These are phyloP conservation scores for Salticus scenicus DNA, from an alignment of 2,888 invertebrate species.

Conservation along the genomic window DNA sequence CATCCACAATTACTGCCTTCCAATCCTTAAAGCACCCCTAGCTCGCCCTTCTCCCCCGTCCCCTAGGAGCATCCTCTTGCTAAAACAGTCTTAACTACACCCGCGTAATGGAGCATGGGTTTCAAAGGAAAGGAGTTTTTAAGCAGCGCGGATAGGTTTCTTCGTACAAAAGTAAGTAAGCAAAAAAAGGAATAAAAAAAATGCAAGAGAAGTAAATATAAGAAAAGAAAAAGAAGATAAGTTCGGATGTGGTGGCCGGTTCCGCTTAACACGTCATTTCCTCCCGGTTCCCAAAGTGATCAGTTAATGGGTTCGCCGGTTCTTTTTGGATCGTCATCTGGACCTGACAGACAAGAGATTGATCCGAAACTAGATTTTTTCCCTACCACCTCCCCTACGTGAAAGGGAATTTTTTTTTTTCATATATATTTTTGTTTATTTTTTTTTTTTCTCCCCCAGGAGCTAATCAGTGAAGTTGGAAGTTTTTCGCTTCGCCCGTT, in stretches of 20 bases:
- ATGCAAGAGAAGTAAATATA: constrained; percentile 18
- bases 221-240: constrained; percentile 16
- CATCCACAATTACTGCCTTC: constrained; percentile 36
- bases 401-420: neutral
- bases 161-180: constrained; percentile 1
- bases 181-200: constrained; percentile 24
- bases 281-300: constrained; percentile 69
- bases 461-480: constrained; percentile 57
- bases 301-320: constrained; percentile 68
- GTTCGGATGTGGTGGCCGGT: constrained; percentile 64
- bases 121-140: constrained; percentile 51
- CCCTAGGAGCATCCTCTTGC: neutral
- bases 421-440: neutral
- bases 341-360: constrained; percentile 68
- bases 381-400: neutral
- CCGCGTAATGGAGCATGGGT: constrained; percentile 65
- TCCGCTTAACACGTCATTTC: constrained; percentile 70
- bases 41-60: constrained; percentile 7
- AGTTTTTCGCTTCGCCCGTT: constrained; percentile 24
- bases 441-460: constrained; percentile 18
- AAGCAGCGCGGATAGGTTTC: constrained; percentile 20
- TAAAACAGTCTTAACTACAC: constrained; percentile 44
- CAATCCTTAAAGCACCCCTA: constrained; percentile 16
- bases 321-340: constrained; percentile 67
- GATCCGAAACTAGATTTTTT: constrained; percentile 60